A percentile compares a stretch with the other conserved stretches of the same genome.
phyloP scores from a whole-genome alignment of 2,797 vertebrate species.

The Lutjanus argentimaculatus region DNA sequence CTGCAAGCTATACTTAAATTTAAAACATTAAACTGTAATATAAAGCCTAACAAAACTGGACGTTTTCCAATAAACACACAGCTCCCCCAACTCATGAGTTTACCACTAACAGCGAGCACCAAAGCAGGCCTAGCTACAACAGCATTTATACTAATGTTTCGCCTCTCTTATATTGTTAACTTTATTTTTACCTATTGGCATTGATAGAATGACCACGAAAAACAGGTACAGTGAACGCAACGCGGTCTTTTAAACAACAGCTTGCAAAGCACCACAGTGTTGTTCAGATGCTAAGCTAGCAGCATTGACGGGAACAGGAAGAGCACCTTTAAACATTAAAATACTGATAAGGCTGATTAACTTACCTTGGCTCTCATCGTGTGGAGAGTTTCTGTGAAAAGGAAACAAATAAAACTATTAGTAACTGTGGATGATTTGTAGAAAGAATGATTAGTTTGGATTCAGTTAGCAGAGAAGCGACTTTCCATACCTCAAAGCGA shows the following conservation, averaged over 20 bases:
- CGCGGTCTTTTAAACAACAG: neutral
- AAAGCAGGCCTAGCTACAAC: neutral
- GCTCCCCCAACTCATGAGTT: fast-evolving
- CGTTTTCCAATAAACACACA: neutral
- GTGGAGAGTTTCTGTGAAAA: conserved; percentile 82
- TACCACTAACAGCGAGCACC: neutral
- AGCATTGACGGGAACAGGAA: neutral
- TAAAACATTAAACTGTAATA: fast-evolving
- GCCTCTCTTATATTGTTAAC: neutral
- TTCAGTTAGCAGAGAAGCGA: neutral
- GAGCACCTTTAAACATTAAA: neutral
- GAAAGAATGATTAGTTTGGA: conserved; percentile 76
- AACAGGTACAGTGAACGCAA: fast-evolving
- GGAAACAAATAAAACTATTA: conserved; percentile 29
- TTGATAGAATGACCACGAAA: no score
- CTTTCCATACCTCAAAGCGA: conserved; percentile 81
- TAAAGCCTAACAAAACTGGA: fast-evolving
- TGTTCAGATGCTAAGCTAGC: conserved; percentile 27
- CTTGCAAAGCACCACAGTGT: neutral
- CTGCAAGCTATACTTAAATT: neutral
- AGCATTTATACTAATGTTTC: fast-evolving
- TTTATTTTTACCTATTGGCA: fast-evolving
- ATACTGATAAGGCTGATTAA: fast-evolving
- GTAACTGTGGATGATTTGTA: conserved; percentile 71
- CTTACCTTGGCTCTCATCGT: conserved; percentile 97